Percentiles rank a stretch among this genome's conserved stretches.
Evolutionary conservation across 2,797 vertebrate species (phyloP).

Genomic region (Mormyrops boulengeri): DNA sequence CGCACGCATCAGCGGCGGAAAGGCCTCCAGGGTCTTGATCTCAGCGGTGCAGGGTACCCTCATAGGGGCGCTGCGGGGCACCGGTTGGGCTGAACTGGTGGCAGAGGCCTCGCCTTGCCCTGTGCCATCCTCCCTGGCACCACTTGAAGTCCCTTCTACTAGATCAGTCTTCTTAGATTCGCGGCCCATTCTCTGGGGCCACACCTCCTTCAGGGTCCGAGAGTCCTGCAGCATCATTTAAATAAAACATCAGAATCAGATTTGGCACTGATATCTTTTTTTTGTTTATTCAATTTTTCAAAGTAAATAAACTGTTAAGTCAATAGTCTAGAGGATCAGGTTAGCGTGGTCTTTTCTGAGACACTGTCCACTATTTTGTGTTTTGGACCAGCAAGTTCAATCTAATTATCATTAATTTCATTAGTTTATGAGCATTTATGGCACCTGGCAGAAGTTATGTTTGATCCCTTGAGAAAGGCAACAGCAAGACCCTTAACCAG

Average conservation of each 20-base stretch:
- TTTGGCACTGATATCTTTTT: not conserved
- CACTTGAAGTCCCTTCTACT: not conserved
- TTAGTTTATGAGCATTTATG: not conserved
- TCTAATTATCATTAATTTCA: not conserved
- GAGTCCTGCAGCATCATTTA: constrained; percentile 52
- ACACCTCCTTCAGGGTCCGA: constrained; percentile 71
- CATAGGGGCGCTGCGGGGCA: constrained; percentile 60
- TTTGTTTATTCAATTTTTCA: not conserved
- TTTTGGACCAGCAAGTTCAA: not conserved
- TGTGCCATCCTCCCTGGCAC: constrained; percentile 41
- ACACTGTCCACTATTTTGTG: not conserved
- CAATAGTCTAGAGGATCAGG: not conserved
- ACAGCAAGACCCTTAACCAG: not conserved
- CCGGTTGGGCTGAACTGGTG: constrained; percentile 63
- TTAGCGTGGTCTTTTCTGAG: not conserved
- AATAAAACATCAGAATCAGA: not conserved
- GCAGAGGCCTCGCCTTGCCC: constrained; percentile 46
- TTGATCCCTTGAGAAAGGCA: not conserved
- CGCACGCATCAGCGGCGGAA: constrained; percentile 79
- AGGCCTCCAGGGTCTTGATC: constrained; percentile 68
- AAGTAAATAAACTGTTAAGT: not conserved
- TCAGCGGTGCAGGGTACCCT: constrained; percentile 75
- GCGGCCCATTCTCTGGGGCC: constrained; percentile 48
- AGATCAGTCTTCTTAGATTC: not conserved
- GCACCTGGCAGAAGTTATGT: not conserved